These are phyloP conservation scores for Peromyscus attwateri DNA, from an alignment of 2,797 vertebrate species.

Conservation along the genomic window DNA sequence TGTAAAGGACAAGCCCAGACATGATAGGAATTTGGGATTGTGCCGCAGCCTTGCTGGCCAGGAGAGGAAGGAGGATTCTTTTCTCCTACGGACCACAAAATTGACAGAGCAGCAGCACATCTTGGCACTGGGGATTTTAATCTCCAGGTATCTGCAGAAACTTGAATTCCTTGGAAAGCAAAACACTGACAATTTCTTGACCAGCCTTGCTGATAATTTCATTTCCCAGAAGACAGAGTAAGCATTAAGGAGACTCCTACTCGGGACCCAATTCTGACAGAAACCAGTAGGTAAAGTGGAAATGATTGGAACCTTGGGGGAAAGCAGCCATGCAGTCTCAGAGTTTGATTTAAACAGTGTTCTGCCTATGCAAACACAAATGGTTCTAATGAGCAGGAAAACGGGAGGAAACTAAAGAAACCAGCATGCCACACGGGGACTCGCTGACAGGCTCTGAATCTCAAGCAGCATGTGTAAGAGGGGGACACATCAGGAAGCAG, in stretches of 20 bases:
- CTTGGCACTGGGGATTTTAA: conserved; percentile 49
- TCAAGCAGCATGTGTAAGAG: conserved; percentile 68
- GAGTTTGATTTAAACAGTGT: conserved; percentile 78
- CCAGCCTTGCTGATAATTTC: conserved; percentile 76
- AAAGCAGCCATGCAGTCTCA: conserved; percentile 68
- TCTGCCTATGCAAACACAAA: conserved; percentile 84
- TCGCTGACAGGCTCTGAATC: conserved; percentile 74
- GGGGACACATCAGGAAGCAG: conserved; percentile 38
- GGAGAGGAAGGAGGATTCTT: not conserved
- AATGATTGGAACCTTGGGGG: conserved; percentile 80
- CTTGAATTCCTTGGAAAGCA: conserved; percentile 65
- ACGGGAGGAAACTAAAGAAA: conserved; percentile 72
- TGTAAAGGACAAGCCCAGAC: not conserved
- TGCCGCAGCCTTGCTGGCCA: not conserved
- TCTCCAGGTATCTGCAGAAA: conserved; percentile 66
- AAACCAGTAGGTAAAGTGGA: conserved; percentile 78
- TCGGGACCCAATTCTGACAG: conserved; percentile 76
- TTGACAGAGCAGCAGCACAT: conserved; percentile 7
- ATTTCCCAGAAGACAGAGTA: conserved; percentile 77
- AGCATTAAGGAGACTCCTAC: conserved; percentile 71
- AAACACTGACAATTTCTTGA: conserved; percentile 76
- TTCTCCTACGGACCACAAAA: conserved; percentile 8
- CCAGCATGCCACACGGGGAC: conserved; percentile 62
- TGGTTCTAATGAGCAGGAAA: conserved; percentile 82
- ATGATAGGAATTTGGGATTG: not conserved